Base-by-base conservation (phyloP, 1,140 invertebrate species). In the Papilio polyxenes region DNA sequence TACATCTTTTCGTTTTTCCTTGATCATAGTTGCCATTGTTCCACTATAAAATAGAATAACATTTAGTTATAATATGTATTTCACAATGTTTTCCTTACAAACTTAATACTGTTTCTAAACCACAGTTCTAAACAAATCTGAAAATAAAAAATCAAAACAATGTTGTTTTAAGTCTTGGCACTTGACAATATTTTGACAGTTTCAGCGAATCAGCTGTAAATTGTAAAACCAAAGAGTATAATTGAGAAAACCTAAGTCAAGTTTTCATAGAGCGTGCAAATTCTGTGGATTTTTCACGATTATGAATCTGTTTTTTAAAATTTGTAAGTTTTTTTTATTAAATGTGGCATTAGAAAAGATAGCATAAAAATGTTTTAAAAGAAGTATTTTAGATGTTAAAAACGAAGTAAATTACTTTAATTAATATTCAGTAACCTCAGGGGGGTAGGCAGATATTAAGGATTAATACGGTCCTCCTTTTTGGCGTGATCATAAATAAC, bases 11-110 rank as follows among this genome's bases (percentile, higher is more conserved):
- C 87, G 86, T 88, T 92, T 92, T 79, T 92, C 92, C 81, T 91
- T 93, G 37, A 93, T 82, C 85, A 93, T 86, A 76, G 92, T 93
- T 79, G 91, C 92, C 92, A 93, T 90, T 72, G 17, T 85, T 23
- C 69, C 77, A 37, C 51, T 77, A 62, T 80, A 85, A 75, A 75
- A 75, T 72, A 23, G 44, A 49, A 69, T 78, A 5, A 9, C 56
- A 62, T 56, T 79, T 51, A 53, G 13, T 72, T 65, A 31, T 65
- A 15, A 31, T 20, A 13, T 31, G 2, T 31, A 15, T 7, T 72
- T 72, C 31, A 72, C 23, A 23, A 72, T 72, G 11, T 65, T 31
- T 13, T 31, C 62, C 62, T 13, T 65, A 65, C 10, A 65, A 65
- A 23, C 23, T 31, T 65, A 8, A 13, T 72, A 7, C 7, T 72